Conservation (phyloP, 2,888 invertebrate species). For the Tetramorium bicarinatum region DNA sequence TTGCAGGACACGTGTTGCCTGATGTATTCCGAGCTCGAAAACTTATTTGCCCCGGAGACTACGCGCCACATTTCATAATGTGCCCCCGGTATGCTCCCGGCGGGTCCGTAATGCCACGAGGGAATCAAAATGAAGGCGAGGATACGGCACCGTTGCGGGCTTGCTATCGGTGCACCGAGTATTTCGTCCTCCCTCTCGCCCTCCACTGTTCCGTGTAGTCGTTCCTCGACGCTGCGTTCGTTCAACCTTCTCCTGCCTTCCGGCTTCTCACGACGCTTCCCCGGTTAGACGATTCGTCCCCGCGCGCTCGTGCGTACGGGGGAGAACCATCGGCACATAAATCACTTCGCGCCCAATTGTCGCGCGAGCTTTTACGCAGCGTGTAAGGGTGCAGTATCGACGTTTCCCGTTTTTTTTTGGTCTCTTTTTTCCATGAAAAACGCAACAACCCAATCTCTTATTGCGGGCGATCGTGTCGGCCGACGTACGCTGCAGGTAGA, state of each 20-base stretch:
- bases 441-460: neutral
- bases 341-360: slow-evolving; percentile 38
- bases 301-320: neutral
- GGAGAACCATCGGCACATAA: slow-evolving; percentile 24
- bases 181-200: neutral
- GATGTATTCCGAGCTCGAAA: slow-evolving; percentile 79
- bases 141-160: slow-evolving; percentile 49
- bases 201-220: slow-evolving; percentile 25
- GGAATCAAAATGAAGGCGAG: slow-evolving; percentile 75
- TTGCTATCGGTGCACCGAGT: slow-evolving; percentile 26
- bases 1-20: slow-evolving; percentile 84
- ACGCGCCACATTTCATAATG: slow-evolving; percentile 77
- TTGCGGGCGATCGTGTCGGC: slow-evolving; percentile 1
- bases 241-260: neutral
- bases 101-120: slow-evolving; percentile 67
- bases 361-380: slow-evolving; percentile 24
- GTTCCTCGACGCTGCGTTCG: slow-evolving; percentile 2
- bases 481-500: neutral
- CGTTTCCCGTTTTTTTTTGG: slow-evolving; percentile 17
- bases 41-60: slow-evolving; percentile 81
- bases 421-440: neutral
- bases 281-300: slow-evolving; percentile 10
- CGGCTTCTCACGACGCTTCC: slow-evolving; percentile 25
- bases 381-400: slow-evolving; percentile 3
- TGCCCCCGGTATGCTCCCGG: slow-evolving; percentile 73